phyloP scores from a whole-genome alignment of 2,797 vertebrate genomes.

The Urophycis tenuis region DNA sequence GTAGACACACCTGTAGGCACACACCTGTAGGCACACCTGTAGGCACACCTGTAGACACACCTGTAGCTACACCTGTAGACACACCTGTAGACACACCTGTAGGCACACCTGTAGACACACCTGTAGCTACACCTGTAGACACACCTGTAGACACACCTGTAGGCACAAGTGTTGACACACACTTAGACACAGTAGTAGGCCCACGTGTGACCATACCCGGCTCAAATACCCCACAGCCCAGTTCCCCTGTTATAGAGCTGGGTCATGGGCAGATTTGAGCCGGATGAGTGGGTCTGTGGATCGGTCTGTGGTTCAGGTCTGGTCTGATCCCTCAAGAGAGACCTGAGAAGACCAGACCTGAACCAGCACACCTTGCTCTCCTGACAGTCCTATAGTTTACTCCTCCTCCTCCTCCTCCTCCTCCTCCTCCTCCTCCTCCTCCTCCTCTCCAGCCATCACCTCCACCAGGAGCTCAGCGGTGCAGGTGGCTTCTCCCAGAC shows the following conservation, averaged over 20 bases:
- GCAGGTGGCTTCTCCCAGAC: constrained; percentile 91
- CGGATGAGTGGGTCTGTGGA: background rate
- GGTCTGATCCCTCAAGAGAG: constrained; percentile 5
- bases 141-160: too few species aligned
- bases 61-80: background rate
- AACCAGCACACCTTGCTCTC: constrained; percentile 18
- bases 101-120: background rate
- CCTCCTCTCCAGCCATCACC: constrained; percentile 84
- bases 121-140: background rate
- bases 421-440: too few species aligned
- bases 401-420: constrained; percentile 45
- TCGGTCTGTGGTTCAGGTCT: constrained; percentile 11
- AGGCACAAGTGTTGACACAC: background rate
- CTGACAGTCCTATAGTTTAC: constrained; percentile 15
- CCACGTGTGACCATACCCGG: background rate
- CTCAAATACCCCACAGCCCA: constrained; percentile 2
- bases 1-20: too few species aligned
- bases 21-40: background rate
- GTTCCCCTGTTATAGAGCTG: constrained; percentile 1
- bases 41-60: background rate
- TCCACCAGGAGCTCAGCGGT: constrained; percentile 94
- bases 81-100: background rate
- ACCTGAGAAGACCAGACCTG: background rate
- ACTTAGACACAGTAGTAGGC: background rate
- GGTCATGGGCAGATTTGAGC: background rate